Evolutionary conservation across 64 coral and sea anemone species (phyloP).

Genomic region (Trachythela sp.): DNA sequence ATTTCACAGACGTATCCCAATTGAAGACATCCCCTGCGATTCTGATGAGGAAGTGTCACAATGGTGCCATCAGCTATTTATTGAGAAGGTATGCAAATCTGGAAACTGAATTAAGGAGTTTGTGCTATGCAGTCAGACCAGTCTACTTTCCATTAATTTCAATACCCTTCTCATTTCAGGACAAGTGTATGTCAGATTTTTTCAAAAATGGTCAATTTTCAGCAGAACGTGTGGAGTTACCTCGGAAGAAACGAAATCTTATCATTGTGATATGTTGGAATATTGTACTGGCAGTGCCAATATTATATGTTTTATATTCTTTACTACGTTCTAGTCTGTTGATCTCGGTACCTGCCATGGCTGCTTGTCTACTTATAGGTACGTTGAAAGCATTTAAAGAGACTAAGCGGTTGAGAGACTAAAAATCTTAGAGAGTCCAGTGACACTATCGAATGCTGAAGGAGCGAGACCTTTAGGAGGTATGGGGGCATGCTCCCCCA

Average conservation of each 20-base stretch:
- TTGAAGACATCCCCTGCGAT: conserved; percentile 58
- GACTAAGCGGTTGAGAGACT: not conserved
- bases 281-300: conserved; percentile 47
- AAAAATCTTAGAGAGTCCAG: not conserved
- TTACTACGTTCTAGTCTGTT: conserved; percentile 53
- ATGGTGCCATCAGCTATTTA: conserved; percentile 70
- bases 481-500: no score
- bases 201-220: conserved; percentile 65
- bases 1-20: conserved; percentile 50
- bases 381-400: not conserved
- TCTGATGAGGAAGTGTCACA: conserved; percentile 56
- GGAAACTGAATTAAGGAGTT: not conserved
- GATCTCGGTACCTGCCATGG: conserved; percentile 32
- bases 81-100: conserved; percentile 55
- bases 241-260: conserved; percentile 57
- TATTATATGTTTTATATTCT: conserved; percentile 55
- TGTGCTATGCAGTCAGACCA: no score
- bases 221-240: conserved; percentile 53
- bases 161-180: conserved; percentile 44
- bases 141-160: no score
- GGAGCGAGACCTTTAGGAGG: no score
- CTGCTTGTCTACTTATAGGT: conserved; percentile 52
- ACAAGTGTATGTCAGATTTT: conserved; percentile 73
- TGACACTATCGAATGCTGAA: not conserved
- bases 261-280: conserved; percentile 55